phyloP scores from a whole-genome alignment of 1,140 invertebrate species.

The Drosophila kikkawai region DNA sequence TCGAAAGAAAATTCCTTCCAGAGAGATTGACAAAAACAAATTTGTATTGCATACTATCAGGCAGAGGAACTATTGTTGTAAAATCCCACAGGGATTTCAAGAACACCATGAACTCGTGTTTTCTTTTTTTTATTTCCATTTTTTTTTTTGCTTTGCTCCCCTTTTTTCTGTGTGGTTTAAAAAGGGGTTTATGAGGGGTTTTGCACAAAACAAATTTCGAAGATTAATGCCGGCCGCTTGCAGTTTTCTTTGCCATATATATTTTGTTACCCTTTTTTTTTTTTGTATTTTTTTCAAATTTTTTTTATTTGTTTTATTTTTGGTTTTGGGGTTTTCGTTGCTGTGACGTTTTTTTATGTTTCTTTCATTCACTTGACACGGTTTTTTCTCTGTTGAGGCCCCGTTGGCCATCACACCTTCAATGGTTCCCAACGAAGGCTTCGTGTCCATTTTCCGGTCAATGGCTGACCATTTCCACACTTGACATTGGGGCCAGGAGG shows the following conservation, averaged over 20 bases:
- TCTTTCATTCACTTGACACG: constrained; percentile 61
- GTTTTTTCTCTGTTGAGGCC: constrained; percentile 36
- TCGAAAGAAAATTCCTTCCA: background rate
- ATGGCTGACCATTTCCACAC: constrained; percentile 49
- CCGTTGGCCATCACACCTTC: constrained; percentile 31
- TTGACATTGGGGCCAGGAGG: constrained; percentile 58
- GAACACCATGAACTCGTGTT: constrained; percentile 15
- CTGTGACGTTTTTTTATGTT: constrained; percentile 36
- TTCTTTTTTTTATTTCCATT: background rate
- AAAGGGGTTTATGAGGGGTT: constrained; percentile 14
- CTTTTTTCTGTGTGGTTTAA: constrained; percentile 23
- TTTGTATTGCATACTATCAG: constrained; percentile 24
- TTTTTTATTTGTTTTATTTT: background rate
- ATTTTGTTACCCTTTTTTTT: constrained; percentile 7
- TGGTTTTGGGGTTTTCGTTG: constrained; percentile 2
- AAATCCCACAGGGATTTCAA: constrained; percentile 17
- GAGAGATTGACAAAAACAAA: constrained; percentile 19
- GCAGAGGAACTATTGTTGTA: constrained; percentile 22
- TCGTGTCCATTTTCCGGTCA: constrained; percentile 47
- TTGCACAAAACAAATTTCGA: constrained; percentile 73
- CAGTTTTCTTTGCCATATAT: constrained; percentile 18
- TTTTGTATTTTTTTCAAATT: background rate
- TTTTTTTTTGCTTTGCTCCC: background rate
- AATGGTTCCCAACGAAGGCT: constrained; percentile 4
- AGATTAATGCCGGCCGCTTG: constrained; percentile 67